phyloP scores from a whole-genome alignment of 2,113 vertebrate species.

The Monopterus albus region DNA sequence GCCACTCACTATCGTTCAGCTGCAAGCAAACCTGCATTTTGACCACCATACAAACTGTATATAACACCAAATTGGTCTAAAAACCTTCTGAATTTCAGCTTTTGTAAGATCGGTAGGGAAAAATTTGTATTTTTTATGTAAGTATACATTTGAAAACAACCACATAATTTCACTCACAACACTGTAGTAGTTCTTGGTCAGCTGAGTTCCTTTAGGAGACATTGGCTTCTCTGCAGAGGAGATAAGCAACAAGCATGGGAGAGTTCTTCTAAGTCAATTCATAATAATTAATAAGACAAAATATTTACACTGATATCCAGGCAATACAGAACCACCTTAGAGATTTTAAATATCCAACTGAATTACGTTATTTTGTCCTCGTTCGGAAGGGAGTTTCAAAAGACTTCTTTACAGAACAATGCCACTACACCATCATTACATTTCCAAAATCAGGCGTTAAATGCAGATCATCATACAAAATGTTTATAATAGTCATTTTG shows the following conservation, averaged over 20 bases:
- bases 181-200: conserved; percentile 97
- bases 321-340: too few relatives aligned
- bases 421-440: not conserved
- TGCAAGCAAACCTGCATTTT: not conserved
- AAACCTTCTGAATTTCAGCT: not conserved
- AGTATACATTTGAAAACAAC: not conserved
- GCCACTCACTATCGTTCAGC: too few relatives aligned
- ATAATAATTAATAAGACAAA: not conserved
- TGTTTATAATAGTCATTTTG: not conserved
- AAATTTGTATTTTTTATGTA: not conserved
- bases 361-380: too few relatives aligned
- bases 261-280: not conserved
- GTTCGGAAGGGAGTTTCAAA: too few relatives aligned
- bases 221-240: conserved; percentile 89
- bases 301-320: not conserved
- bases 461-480: not conserved
- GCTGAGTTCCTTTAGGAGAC: conserved; percentile 91
- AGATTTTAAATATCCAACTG: too few relatives aligned
- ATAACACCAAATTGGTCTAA: not conserved
- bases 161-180: conserved; percentile 87
- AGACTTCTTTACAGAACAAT: too few relatives aligned
- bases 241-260: not conserved
- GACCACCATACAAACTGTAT: not conserved
- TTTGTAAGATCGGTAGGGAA: not conserved
- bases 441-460: too few relatives aligned